Base-by-base conservation (phyloP, 2,888 invertebrate genomes). In the Bedellia somnulentella region DNA sequence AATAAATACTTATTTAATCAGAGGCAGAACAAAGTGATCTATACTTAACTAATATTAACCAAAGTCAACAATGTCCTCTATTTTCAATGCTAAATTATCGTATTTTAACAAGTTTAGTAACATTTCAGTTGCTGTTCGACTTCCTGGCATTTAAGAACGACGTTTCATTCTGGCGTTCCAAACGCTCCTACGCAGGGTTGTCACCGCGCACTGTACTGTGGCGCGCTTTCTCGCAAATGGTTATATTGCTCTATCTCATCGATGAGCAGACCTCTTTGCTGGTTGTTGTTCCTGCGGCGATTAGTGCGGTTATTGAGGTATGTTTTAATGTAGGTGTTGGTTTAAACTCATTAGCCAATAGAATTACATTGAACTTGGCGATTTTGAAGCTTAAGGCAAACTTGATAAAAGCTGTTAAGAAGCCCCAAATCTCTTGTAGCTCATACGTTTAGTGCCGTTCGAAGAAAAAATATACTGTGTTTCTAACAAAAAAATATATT, bases 91-190 rank as follows among this genome's bases (percentile, higher is more conserved):
- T n/a, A n/a, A n/a, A n/a, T n/a, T n/a, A n/a, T n/a, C n/a, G n/a
- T n/a, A n/a, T n/a, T n/a, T n/a, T n/a, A n/a, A n/a, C n/a, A n/a
- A n/a, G n/a, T n/a, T n/a, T n/a, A n/a, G n/a, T n/a, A n/a, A 6
- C 18, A 27, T 80, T 80, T 10, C 80, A 98, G 93, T 71, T 98
- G 36, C 67, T 98, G 23, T 93, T 99, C 52, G 98, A 99, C 59
- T 93, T 98, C 53, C 75, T 99, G 31, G 94, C 98, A 0, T 96
- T 99, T 57, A 99, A 98, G 79, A 97, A 96, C 58, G 98, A 99
- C 49, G 90, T 99, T 1, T 83, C 83, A 32, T 99, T 97, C 60
- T 99, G 99, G 98, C 83, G 87, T 33, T 81, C 83, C 12, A 86
- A 91, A 49, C 82, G 83, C 16, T 87, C 89, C 1, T 86, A 97